Conservation (phyloP, 1,140 invertebrate genomes). For the Drosophila lacteicornis region DNA sequence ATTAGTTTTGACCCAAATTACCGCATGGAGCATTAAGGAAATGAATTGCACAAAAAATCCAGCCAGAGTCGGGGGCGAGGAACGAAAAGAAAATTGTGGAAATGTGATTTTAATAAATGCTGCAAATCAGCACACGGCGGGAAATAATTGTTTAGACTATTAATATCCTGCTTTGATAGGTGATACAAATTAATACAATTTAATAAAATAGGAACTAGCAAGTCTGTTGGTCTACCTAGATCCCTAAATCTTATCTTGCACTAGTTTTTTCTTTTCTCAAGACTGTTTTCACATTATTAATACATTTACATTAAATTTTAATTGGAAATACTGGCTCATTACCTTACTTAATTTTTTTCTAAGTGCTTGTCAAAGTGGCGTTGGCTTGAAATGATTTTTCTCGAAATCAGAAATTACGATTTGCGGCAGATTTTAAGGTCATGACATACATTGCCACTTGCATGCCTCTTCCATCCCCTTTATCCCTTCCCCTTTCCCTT, state of each 20-base stretch:
- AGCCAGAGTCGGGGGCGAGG: slow-evolving; percentile 6
- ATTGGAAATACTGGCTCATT: too few species aligned
- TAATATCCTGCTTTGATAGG: neutral
- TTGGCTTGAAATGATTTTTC: slow-evolving; percentile 3
- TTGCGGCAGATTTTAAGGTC: slow-evolving; percentile 37
- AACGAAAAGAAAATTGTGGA: slow-evolving; percentile 36
- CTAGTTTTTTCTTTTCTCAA: too few species aligned
- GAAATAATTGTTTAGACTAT: neutral
- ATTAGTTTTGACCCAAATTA: slow-evolving; percentile 79
- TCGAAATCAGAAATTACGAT: slow-evolving; percentile 69
- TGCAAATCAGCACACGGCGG: neutral
- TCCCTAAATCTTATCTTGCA: too few species aligned
- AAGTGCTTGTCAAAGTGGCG: neutral
- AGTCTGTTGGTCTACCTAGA: too few species aligned
- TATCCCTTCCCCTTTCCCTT: neutral
- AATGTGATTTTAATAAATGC: slow-evolving; percentile 77
- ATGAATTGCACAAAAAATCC: slow-evolving; percentile 64
- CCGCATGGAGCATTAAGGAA: slow-evolving; percentile 58
- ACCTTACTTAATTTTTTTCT: neutral
- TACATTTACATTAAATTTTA: too few species aligned
- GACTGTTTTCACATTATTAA: too few species aligned
- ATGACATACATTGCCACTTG: slow-evolving; percentile 13
- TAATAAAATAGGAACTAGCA: neutral
- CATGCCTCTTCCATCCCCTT: neutral
- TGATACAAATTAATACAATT: neutral